Percentiles rank a stretch among this genome's conserved stretches.
Evolutionary conservation across 2,888 invertebrate species (phyloP).

Genomic region (Epiblema foenella): DNA sequence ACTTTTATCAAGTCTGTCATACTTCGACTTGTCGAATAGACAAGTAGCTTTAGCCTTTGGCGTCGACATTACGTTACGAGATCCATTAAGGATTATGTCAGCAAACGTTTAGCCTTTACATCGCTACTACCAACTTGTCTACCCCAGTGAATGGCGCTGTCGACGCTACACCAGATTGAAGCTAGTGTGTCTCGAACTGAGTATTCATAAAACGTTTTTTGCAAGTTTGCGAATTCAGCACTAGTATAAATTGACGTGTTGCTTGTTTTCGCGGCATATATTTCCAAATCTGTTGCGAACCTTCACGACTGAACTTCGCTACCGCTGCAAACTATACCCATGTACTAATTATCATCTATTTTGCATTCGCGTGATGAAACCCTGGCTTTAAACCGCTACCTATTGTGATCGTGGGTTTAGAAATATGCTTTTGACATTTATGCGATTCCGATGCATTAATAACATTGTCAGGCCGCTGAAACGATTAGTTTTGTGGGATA

Average conservation of each 20-base stretch:
- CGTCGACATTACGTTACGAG: conserved; percentile 47
- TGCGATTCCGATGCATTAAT: conserved; percentile 17
- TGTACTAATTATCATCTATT: conserved; percentile 60
- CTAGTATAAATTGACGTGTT: background rate
- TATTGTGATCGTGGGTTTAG: conserved; percentile 44
- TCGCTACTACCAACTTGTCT: conserved; percentile 14
- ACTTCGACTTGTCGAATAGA: conserved; percentile 44
- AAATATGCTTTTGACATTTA: conserved; percentile 45
- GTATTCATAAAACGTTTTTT: background rate
- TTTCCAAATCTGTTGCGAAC: background rate
- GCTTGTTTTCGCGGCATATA: background rate
- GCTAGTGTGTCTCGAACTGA: conserved; percentile 10
- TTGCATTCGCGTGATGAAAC: conserved; percentile 60
- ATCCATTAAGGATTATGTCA: conserved; percentile 54
- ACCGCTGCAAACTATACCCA: background rate
- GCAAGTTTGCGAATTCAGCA: background rate
- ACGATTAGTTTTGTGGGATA: conserved; percentile 31
- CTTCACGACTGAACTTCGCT: background rate
- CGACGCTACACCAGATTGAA: conserved; percentile 12
- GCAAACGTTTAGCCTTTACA: conserved; percentile 42
- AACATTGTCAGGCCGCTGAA: conserved; percentile 16
- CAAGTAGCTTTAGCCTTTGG: conserved; percentile 50
- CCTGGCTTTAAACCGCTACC: conserved; percentile 49
- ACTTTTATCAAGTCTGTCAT: conserved; percentile 26
- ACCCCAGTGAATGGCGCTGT: conserved; percentile 16